Percentiles rank a stretch among this genome's conserved stretches.
Evolutionary conservation across 2,888 invertebrate genomes (phyloP).

Genomic region (Drosophila paramelanica): DNA sequence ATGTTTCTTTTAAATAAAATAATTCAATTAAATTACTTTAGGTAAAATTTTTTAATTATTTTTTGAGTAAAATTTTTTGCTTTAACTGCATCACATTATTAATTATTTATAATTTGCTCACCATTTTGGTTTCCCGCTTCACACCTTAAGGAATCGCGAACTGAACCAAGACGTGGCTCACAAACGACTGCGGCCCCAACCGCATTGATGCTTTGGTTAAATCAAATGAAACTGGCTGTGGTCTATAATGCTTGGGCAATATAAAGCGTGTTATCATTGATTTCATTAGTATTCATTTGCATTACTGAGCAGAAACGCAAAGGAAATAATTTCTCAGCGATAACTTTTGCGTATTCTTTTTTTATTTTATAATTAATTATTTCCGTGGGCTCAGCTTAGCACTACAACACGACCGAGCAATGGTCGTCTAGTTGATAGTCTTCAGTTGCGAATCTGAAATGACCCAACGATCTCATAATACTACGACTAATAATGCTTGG

Average conservation of each 20-base stretch:
- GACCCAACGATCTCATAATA: not conserved
- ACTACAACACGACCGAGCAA: not conserved
- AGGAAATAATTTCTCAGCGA: not conserved
- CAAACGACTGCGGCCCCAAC: slow-evolving; percentile 4
- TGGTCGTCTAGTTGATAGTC: not conserved
- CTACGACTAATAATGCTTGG: not conserved
- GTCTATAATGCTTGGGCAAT: not conserved
- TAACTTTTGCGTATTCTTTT: not conserved
- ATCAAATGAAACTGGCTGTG: not conserved
- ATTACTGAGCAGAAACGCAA: not conserved
- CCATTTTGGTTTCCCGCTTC: slow-evolving; percentile 4
- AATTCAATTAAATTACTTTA: too few species aligned
- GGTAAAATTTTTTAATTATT: too few species aligned
- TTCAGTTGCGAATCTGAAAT: not conserved
- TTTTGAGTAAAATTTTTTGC: too few species aligned
- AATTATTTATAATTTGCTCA: not conserved
- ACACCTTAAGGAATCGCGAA: not conserved
- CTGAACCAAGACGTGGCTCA: not conserved
- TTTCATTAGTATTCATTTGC: not conserved
- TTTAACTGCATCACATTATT: not conserved
- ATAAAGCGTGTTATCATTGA: not conserved
- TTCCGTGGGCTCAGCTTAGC: not conserved
- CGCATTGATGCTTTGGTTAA: not conserved
- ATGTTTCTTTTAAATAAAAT: too few species aligned
- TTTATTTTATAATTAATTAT: not conserved